Evolutionary conservation across 2,888 invertebrate species (phyloP).

Genomic region (Pycnomerus fuliginosus): DNA sequence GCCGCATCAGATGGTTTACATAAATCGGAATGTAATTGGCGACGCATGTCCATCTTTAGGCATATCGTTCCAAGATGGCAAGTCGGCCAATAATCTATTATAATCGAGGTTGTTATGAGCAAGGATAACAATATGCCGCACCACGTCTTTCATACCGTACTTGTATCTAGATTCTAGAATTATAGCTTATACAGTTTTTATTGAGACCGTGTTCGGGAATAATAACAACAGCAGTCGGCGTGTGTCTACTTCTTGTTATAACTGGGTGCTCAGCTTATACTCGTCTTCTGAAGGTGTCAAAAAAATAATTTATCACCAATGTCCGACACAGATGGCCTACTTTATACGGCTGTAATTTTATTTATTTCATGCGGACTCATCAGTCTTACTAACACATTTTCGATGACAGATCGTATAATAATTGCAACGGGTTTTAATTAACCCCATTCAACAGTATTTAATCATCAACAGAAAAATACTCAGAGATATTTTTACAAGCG

Average conservation of each 20-base stretch:
- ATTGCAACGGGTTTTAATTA: not conserved
- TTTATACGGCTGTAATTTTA: constrained; percentile 23
- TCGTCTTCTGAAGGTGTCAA: constrained; percentile 23
- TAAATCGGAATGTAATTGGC: constrained; percentile 32
- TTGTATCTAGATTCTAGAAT: constrained; percentile 29
- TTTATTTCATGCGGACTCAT: constrained; percentile 20
- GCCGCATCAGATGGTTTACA: constrained; percentile 28
- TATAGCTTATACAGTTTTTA: constrained; percentile 28
- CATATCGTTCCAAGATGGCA: constrained; percentile 25
- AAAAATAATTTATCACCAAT: constrained; percentile 27
- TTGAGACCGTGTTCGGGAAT: constrained; percentile 37
- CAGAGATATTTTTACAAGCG: not conserved
- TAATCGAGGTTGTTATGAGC: constrained; percentile 32
- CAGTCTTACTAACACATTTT: constrained; percentile 17
- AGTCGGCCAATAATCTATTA: constrained; percentile 28
- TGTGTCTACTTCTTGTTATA: constrained; percentile 30
- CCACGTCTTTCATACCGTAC: constrained; percentile 34
- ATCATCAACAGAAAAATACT: not conserved
- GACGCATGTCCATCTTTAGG: constrained; percentile 27
- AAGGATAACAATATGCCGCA: constrained; percentile 33
- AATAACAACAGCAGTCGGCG: constrained; percentile 34
- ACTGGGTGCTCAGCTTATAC: constrained; percentile 23
- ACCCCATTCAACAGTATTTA: not conserved
- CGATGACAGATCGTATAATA: constrained; percentile 11
- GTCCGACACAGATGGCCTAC: constrained; percentile 26